These are phyloP conservation scores for Mesocentrotus franciscanus DNA, from an alignment of 53 echinoderm and acorn worm species.

Conservation along the genomic window DNA sequence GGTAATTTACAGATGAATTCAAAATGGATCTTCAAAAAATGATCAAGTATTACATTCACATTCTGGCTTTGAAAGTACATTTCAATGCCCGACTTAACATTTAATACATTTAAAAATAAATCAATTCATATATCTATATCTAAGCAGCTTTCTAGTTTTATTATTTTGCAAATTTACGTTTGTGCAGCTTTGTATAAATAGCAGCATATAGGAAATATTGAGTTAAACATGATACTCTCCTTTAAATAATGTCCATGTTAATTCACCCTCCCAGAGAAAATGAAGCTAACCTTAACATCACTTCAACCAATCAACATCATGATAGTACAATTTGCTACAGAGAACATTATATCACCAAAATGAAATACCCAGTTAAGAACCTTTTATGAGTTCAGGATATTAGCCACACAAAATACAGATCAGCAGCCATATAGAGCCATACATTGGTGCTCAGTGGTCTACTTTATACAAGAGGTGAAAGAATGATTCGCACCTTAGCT, in stretches of 20 bases:
- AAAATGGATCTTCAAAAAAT: conserved; percentile 27
- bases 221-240: background rate
- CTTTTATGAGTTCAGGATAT: background rate
- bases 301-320: background rate
- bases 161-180: background rate
- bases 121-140: conserved; percentile 48
- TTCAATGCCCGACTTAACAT: conserved; percentile 10
- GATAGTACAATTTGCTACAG: background rate
- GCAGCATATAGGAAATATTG: conserved; percentile 41
- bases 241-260: background rate
- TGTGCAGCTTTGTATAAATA: conserved; percentile 30
- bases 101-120: conserved; percentile 21
- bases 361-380: background rate
- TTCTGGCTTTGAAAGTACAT: conserved; percentile 14
- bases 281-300: background rate
- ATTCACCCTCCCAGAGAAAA: background rate
- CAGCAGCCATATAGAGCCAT: background rate
- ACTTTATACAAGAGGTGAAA: background rate
- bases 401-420: background rate
- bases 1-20: conserved; percentile 62
- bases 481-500: background rate
- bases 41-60: conserved; percentile 25
- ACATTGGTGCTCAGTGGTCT: background rate
- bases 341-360: background rate
- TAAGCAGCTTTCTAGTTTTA: conserved; percentile 37